Base-by-base conservation (phyloP, 2,888 invertebrate genomes). In the Eupithecia exiguata region DNA sequence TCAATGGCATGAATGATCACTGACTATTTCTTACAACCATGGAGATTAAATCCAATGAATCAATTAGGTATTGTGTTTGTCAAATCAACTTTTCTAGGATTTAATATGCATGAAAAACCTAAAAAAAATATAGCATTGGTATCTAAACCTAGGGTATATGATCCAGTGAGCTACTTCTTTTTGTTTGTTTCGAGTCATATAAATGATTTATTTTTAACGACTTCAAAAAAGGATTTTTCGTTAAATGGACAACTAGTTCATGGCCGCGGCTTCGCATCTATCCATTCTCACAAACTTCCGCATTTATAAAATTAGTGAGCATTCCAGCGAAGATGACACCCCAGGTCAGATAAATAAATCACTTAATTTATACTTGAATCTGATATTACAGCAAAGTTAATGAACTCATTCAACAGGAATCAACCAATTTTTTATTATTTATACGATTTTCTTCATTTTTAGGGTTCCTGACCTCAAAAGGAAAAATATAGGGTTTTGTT, bases 1-100 rank as follows among this genome's bases (percentile, higher is more conserved):
- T 91, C 91, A 82, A 79, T 91, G 71, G 89, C 84, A 74, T 84
- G 83, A 66, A 81, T 79, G 69, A 72, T 58, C 69, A 73, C 46
- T 58, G 72, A 36, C 35, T 62, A 36, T 74, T 73, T 69, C 49
- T 46, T 49, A 43, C 62, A 63, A 66, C 46, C 43, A 74, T 69
- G 46, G 68, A 61, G n/a, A 69, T 63, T 61, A n/a, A 49, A 46
- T 69, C 67, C 58, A 69, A 25, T 21, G 43, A 69, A 70, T 58
- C 35, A 46, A 62, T 58, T 67, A 46, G 1, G 61, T 58, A 53
- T 53, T 40, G 30, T 61, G 53, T 46, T 49, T 18, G 46, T 49
- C 49, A 61, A 38, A 25, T 6, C 9, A 25, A 36, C 7, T 30
- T 61, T 61, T 30, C 61, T 30, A 25, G 36, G 63, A 63, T n/a